Percentiles rank a stretch among this genome's conserved stretches.
Conservation (phyloP, 2,888 invertebrate species). For the Heliconius hortense region DNA sequence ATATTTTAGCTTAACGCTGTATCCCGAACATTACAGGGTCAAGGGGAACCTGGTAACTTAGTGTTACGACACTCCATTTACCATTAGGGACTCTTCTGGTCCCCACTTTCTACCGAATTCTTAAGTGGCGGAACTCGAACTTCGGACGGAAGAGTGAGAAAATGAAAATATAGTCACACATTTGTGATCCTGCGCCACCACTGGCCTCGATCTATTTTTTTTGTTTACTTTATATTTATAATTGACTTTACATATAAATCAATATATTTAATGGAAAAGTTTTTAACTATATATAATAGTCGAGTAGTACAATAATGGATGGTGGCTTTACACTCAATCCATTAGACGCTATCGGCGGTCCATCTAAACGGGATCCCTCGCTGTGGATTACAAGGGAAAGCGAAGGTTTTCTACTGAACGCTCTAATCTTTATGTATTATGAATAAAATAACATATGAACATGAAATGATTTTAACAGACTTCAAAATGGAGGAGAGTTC, state of each 20-base stretch:
- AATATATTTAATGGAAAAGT: background rate
- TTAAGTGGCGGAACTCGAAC: too few relatives aligned
- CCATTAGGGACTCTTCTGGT: too few relatives aligned
- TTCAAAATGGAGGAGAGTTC: too few relatives aligned
- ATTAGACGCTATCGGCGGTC: conserved; percentile 37
- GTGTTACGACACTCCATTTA: too few relatives aligned
- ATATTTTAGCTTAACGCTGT: too few relatives aligned
- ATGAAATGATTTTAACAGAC: background rate
- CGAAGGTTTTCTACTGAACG: conserved; percentile 23
- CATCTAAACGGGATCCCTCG: conserved; percentile 36
- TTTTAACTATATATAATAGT: conserved; percentile 9
- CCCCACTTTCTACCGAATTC: too few relatives aligned
- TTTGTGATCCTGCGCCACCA: too few relatives aligned
- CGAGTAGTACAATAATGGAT: conserved; percentile 24
- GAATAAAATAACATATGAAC: background rate
- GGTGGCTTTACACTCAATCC: conserved; percentile 39
- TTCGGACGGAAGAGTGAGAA: too few relatives aligned
- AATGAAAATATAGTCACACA: too few relatives aligned
- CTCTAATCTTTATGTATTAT: background rate
- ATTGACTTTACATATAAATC: background rate
- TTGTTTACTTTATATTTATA: background rate
- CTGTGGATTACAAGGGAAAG: conserved; percentile 32
- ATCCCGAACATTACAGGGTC: too few relatives aligned
- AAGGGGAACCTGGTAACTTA: too few relatives aligned
- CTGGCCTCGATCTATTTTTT: too few relatives aligned